Evolutionary conservation across 2,888 invertebrate species (phyloP).

Genomic region (Pollenia griseotomentosa): DNA sequence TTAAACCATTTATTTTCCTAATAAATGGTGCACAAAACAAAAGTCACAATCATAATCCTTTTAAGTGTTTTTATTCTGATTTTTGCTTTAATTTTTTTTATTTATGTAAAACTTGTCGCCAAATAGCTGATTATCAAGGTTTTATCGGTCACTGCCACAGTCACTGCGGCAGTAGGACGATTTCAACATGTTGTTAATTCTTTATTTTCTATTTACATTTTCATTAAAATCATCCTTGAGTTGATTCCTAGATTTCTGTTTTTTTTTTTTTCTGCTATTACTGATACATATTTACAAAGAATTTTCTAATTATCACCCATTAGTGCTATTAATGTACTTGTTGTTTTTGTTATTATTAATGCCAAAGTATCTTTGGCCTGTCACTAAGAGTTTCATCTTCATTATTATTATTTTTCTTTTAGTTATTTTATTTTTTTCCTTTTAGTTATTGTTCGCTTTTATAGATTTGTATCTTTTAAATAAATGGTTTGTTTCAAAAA

Average conservation of each 20-base stretch:
- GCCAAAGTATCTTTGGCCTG: constrained; percentile 44
- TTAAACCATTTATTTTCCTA: no score
- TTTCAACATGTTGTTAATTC: neutral
- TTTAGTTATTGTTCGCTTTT: constrained; percentile 7
- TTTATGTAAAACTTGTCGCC: no score
- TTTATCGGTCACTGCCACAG: constrained; percentile 34
- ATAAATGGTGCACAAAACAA: no score
- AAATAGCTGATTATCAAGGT: constrained; percentile 42
- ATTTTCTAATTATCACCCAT: constrained; percentile 66
- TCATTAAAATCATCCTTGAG: constrained; percentile 51
- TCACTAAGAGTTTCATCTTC: constrained; percentile 41
- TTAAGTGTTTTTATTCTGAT: no score
- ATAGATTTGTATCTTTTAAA: constrained; percentile 23
- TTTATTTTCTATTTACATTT: constrained; percentile 44
- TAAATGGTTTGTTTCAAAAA: constrained; percentile 42
- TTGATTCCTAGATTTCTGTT: constrained; percentile 13
- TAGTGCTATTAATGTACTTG: neutral
- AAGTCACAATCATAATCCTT: no score
- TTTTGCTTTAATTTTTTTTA: no score
- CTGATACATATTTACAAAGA: constrained; percentile 17
- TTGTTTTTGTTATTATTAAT: constrained; percentile 18
- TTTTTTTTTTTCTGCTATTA: constrained; percentile 18
- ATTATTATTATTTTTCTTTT: no score
- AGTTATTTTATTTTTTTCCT: constrained; percentile 17
- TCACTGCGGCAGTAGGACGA: neutral